A percentile compares a stretch with the other conserved stretches of the same genome.
These are phyloP conservation scores for Melanaphis sacchari DNA, from an alignment of 1,140 invertebrate genomes.

Conservation along the genomic window DNA sequence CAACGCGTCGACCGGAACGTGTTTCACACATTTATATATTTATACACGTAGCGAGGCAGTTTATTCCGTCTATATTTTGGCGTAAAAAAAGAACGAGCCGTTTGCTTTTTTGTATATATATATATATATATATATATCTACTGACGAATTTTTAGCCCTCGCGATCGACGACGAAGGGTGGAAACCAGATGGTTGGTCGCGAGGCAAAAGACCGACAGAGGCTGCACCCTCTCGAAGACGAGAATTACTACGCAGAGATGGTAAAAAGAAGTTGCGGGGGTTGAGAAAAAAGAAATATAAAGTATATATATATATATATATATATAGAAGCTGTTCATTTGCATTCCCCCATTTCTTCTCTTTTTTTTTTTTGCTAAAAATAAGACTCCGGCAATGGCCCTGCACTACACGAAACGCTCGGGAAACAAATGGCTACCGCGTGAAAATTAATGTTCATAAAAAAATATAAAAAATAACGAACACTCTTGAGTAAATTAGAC, in stretches of 20 bases:
- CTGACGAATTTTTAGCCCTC: slow-evolving; percentile 32
- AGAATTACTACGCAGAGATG: slow-evolving; percentile 29
- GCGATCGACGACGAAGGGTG: neutral
- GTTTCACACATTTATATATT: slow-evolving; percentile 39
- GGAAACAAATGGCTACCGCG: slow-evolving; percentile 44
- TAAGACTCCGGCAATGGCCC: slow-evolving; percentile 38
- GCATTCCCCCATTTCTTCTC: slow-evolving; percentile 50
- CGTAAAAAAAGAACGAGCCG: slow-evolving; percentile 36
- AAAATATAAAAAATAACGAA: slow-evolving; percentile 6
- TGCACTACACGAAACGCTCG: neutral
- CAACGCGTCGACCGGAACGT: slow-evolving; percentile 24
- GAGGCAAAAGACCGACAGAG: neutral
- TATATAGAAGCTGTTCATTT: slow-evolving; percentile 35
- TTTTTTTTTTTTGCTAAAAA: slow-evolving; percentile 47
- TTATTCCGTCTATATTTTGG: slow-evolving; percentile 33
- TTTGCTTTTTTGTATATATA: neutral
- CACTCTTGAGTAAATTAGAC: neutral
- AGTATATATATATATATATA: slow-evolving; percentile 19
- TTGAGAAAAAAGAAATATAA: slow-evolving; percentile 23
- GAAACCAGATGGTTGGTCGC: slow-evolving; percentile 52
- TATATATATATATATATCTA: neutral
- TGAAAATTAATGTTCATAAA: slow-evolving; percentile 47
- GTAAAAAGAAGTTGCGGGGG: slow-evolving; percentile 45
- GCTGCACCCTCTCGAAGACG: slow-evolving; percentile 47
- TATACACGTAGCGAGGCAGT: neutral